Conservation (phyloP, 2,797 vertebrate species). For the Caiman crocodilus region DNA sequence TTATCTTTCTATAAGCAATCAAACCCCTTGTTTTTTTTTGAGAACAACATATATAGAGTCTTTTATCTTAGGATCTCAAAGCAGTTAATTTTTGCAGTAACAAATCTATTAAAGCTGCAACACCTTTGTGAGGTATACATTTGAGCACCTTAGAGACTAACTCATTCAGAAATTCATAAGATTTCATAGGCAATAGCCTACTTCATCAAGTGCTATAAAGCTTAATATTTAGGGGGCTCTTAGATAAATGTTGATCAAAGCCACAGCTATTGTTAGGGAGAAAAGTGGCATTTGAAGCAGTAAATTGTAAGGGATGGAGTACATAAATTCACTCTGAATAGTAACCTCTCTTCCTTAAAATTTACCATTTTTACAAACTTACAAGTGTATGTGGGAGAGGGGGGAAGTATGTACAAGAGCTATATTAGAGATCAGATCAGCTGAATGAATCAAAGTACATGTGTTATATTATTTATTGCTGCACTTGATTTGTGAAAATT, state of each 20-base stretch:
- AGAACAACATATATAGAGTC: not conserved
- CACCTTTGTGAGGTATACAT: not conserved
- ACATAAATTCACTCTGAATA: not conserved
- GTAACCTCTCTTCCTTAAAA: not conserved
- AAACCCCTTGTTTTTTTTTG: too few relatives aligned
- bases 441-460: conserved; percentile 14
- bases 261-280: conserved; percentile 13
- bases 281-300: not conserved
- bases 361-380: not conserved
- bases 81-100: not conserved
- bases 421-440: not conserved
- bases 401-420: fast-evolving
- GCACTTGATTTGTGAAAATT: not conserved
- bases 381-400: not conserved
- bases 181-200: not conserved
- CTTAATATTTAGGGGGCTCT: conserved; percentile 18
- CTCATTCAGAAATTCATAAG: too few relatives aligned
- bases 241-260: conserved; percentile 26
- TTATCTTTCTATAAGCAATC: too few relatives aligned
- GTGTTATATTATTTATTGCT: conserved; percentile 24
- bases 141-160: not conserved
- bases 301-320: not conserved
- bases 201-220: not conserved
- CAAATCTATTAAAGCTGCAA: not conserved
- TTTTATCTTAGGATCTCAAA: not conserved